Conservation (phyloP, 2,888 invertebrate genomes). For the Amphipoea oculea region DNA sequence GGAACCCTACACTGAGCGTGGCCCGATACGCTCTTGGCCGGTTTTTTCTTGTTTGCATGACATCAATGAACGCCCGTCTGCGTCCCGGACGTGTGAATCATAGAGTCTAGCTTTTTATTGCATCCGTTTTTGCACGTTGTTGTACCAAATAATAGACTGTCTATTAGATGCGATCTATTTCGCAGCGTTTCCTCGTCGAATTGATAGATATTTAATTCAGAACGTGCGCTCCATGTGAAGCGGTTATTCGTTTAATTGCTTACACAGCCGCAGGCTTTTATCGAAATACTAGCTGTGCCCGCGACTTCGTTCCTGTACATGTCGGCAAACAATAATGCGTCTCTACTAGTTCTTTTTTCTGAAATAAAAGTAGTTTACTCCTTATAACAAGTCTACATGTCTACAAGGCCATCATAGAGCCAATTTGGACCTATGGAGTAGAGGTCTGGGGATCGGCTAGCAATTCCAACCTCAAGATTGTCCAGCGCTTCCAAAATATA, state of each 20-base stretch:
- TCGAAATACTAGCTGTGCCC: constrained; percentile 20
- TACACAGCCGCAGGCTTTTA: constrained; percentile 32
- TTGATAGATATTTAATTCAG: constrained; percentile 70
- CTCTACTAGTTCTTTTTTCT: background rate
- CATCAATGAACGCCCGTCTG: constrained; percentile 31
- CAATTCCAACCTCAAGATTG: too few relatives aligned
- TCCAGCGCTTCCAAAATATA: too few relatives aligned
- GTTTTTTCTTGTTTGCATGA: constrained; percentile 1
- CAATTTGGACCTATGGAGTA: too few relatives aligned
- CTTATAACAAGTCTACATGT: background rate
- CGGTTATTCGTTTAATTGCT: constrained; percentile 57
- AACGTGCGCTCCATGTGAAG: constrained; percentile 56
- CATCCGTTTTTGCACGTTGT: constrained; percentile 48
- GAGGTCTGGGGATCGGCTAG: too few relatives aligned
- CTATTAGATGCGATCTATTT: constrained; percentile 70
- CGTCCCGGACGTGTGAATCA: constrained; percentile 37
- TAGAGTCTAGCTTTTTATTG: constrained; percentile 40
- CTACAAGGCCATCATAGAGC: too few relatives aligned
- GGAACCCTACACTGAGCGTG: too few relatives aligned
- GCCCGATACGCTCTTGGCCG: too few relatives aligned
- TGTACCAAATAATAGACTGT: constrained; percentile 56
- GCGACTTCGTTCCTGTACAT: background rate
- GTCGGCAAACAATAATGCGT: background rate
- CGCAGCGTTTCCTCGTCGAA: constrained; percentile 61
- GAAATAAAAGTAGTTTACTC: background rate